These are phyloP conservation scores for Gastrophysa polygoni DNA, from an alignment of 2,888 invertebrate species.

Conservation along the genomic window DNA sequence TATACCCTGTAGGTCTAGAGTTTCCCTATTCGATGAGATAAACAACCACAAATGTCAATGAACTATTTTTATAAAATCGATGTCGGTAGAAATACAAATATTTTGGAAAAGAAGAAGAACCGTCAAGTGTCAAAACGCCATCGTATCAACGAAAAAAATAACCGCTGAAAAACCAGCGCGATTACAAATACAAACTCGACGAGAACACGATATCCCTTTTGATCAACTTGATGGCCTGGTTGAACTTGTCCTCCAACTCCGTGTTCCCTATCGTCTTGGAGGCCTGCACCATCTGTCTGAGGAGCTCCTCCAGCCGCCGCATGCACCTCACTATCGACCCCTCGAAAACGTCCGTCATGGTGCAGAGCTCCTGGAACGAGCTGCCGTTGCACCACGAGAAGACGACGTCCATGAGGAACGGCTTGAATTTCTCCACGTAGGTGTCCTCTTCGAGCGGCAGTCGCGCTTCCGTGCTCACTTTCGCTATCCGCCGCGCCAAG, in stretches of 20 bases:
- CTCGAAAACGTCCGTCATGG: constrained; percentile 97
- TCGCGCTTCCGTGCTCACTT: constrained; percentile 82
- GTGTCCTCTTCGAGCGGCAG: constrained; percentile 87
- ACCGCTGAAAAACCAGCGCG: constrained; percentile 10
- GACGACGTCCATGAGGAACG: constrained; percentile 97
- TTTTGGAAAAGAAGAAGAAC: too few relatives aligned
- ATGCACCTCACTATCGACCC: constrained; percentile 91
- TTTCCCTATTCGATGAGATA: too few relatives aligned
- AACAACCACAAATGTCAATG: too few relatives aligned
- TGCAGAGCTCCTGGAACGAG: constrained; percentile 88
- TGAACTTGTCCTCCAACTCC: constrained; percentile 94
- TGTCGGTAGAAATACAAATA: too few relatives aligned
- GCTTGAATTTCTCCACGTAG: constrained; percentile 92
- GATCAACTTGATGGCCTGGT: constrained; percentile 86
- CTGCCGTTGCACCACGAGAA: constrained; percentile 95
- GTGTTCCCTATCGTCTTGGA: constrained; percentile 96
- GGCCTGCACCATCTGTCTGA: constrained; percentile 94
- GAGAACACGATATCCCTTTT: constrained; percentile 99
- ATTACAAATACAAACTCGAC: constrained; percentile 91
- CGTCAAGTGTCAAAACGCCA: too few relatives aligned
- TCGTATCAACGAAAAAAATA: too few relatives aligned
- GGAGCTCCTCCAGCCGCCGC: constrained; percentile 93
- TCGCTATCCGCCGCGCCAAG: constrained; percentile 89
- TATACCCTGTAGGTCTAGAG: too few relatives aligned
- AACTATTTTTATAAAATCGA: too few relatives aligned